Evolutionary conservation across 2,888 invertebrate species (phyloP).

Genomic region (Acanthosepion lycidas): DNA sequence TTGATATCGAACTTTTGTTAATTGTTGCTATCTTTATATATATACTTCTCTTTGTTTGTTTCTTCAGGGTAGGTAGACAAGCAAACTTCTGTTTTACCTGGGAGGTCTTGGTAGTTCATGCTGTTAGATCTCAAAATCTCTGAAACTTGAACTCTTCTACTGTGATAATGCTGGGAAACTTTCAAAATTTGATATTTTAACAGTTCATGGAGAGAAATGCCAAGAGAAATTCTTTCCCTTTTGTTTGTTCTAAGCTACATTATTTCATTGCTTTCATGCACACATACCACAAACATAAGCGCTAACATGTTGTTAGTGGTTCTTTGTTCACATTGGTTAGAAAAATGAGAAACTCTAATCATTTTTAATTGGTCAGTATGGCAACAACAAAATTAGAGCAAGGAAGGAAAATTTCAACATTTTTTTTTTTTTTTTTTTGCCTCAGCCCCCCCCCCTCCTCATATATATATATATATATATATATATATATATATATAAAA

Average conservation of each 20-base stretch:
- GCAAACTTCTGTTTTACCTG: not conserved
- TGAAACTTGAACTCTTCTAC: not conserved
- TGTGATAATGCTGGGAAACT: slow-evolving; percentile 17
- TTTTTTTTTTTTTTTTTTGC: not conserved
- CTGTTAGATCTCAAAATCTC: slow-evolving; percentile 10
- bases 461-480: not conserved
- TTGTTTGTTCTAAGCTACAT: not conserved
- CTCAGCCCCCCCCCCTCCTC: not conserved
- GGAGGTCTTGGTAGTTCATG: not conserved
- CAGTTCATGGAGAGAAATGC: not conserved
- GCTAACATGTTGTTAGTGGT: not conserved
- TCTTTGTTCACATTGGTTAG: not conserved
- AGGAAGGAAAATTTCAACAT: not conserved
- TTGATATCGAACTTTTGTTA: not conserved
- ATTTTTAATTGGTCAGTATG: slow-evolving; percentile 1
- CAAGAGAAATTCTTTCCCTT: not conserved
- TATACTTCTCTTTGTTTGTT: not conserved
- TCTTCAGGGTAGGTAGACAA: not conserved
- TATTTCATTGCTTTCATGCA: not conserved
- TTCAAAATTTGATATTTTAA: slow-evolving; percentile 10
- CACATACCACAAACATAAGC: not conserved
- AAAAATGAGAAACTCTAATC: not conserved
- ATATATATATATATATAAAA: too few species aligned
- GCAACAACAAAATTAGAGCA: not conserved
- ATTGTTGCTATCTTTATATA: not conserved